Evolutionary conservation across 2,113 vertebrate species (phyloP), one percentile per base, ranked within the genome.

Genomic region (Pteruthius melanotis): DNA sequence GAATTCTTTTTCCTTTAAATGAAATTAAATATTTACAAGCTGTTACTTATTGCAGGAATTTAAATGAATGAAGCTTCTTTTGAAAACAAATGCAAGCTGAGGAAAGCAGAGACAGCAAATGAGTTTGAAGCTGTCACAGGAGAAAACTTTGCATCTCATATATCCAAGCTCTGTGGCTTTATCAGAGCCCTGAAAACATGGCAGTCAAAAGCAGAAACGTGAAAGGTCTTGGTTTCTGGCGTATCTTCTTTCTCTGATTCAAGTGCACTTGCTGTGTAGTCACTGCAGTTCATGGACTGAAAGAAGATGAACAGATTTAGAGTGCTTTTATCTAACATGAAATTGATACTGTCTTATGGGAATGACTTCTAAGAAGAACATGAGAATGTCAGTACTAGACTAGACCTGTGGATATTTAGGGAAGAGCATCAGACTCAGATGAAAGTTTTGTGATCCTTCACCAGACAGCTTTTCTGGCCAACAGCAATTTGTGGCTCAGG

Each of bases 321-420:
- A 90, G 53, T 78, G 87, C 66, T 95, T 93, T 93, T 77, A 88
- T 87, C 84, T 88, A 35, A 88, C 64, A 16, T 12, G 71, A 90
- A 91, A 87, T 80, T 94, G 96, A 90, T 95, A 63, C 49, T 59
- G 74, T 81, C 84, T 93, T 95, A 33, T 13, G 95, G 91, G 90
- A 89, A 74, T 50, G 75, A 50, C 84, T 94, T 94, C 56, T 80
- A 37, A 83, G 90, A 89, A 75, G 52, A 94, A 57, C 75, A 33
- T 49, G 39, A 76, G 63, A 70, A 65, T 53, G 31, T 53, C 70
- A 92, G 75, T 50, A 33, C 53, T 23, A 22, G 82, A 50, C 83
- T 42, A 56, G 75, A 77, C 37, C 53, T 0, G 7, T 68, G 70
- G 40, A 17, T 83, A 26, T 76, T 81, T 85, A 61, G 70, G 64